A percentile compares a stretch with the other conserved stretches of the same genome.
Evolutionary conservation across 2,888 invertebrate genomes (phyloP).

Genomic region (Tetranychus truncatus): DNA sequence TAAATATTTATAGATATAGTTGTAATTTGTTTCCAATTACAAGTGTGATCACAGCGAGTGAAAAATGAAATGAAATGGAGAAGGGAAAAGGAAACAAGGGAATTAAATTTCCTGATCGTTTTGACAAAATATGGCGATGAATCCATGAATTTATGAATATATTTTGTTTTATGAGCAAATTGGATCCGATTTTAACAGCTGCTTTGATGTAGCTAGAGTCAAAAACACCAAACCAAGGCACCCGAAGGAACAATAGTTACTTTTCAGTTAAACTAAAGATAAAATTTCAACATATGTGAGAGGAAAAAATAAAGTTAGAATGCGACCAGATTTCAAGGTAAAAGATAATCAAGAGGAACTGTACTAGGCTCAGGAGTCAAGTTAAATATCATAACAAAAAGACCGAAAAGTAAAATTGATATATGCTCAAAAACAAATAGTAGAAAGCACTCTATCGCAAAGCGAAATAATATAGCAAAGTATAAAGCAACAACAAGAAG

Average conservation of each 20-base stretch:
- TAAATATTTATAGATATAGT: too few species aligned
- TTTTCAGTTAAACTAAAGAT: too few species aligned
- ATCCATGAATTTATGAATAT: background rate
- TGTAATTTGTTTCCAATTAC: too few species aligned
- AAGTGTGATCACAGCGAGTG: background rate
- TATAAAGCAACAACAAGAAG: background rate
- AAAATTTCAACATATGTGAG: too few species aligned
- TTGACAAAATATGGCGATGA: background rate
- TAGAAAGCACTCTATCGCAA: background rate
- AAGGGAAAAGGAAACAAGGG: background rate
- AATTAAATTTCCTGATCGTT: background rate
- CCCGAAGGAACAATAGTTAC: too few species aligned
- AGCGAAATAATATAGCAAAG: background rate
- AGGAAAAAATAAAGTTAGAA: too few species aligned
- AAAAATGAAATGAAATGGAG: background rate
- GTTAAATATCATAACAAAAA: background rate
- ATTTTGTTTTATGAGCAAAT: too few species aligned
- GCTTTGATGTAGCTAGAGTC: too few species aligned
- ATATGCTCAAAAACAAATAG: background rate
- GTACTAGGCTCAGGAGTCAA: background rate
- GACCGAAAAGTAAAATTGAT: background rate
- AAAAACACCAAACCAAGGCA: too few species aligned
- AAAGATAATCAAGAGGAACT: background rate
- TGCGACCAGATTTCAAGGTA: background rate
- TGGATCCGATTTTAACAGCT: too few species aligned